phyloP scores from a whole-genome alignment of 2,797 vertebrate genomes.

The Philypnodon macrostomus region DNA sequence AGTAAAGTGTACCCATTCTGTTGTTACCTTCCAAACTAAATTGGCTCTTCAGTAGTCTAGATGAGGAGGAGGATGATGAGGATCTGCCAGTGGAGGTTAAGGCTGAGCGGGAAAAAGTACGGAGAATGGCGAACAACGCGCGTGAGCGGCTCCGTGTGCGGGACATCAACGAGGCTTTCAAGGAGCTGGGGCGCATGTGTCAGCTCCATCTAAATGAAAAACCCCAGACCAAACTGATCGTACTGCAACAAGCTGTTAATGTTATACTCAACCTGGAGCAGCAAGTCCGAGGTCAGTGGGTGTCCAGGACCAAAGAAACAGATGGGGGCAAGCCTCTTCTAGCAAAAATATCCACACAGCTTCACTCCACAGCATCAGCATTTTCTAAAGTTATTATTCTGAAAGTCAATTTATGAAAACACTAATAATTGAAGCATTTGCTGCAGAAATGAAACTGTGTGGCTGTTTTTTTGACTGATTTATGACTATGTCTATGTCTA shows the following conservation, averaged over 20 bases:
- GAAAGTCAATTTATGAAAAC: not conserved
- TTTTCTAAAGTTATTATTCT: constrained; percentile 9
- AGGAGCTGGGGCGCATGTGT: constrained; percentile 98
- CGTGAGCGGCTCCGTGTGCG: constrained; percentile 94
- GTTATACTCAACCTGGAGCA: constrained; percentile 99
- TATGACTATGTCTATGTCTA: constrained; percentile 36
- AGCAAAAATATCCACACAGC: constrained; percentile 49
- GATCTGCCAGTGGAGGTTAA: constrained; percentile 97
- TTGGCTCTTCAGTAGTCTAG: constrained; percentile 60
- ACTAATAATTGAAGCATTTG: constrained; percentile 2
- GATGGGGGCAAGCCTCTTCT: constrained; percentile 56
- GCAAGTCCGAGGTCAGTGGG: constrained; percentile 99
- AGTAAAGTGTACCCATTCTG: constrained; percentile 54
- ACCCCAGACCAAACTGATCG: constrained; percentile 98
- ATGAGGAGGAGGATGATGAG: constrained; percentile 79
- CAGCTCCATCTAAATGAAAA: constrained; percentile 98
- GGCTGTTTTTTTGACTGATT: too few relatives aligned
- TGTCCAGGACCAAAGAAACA: constrained; percentile 68
- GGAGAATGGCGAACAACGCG: constrained; percentile 95
- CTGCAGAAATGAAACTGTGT: constrained; percentile 55
- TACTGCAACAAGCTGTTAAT: constrained; percentile 98
- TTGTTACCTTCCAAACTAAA: constrained; percentile 61
- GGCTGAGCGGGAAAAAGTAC: constrained; percentile 96
- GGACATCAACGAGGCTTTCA: constrained; percentile 99
- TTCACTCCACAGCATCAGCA: constrained; percentile 39